Base-by-base conservation (phyloP, 2,888 invertebrate genomes). In the Scrobipalpa costella region DNA sequence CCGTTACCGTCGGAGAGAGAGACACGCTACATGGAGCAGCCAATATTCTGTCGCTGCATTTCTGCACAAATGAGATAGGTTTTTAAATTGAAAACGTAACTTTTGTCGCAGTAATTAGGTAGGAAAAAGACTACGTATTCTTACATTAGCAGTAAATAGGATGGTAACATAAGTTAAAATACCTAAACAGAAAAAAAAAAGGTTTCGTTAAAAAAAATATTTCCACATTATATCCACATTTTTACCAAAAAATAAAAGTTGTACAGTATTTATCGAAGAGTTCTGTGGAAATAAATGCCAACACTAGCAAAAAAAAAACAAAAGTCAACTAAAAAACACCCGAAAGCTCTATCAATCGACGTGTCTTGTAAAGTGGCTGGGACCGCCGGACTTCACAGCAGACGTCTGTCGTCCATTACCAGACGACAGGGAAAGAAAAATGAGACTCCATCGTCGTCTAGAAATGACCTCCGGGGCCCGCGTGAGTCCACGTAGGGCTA, bases 391-490 rank as follows among this genome's bases (percentile, higher is more conserved):
- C 27, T 64, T 64, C 57, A 64, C 67, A 66, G 70, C 69, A 70
- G 71, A 72, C 72, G 70, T 75, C 75, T 74, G 71, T 72, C 76
- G 75, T 78, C 74, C 75, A 75, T 79, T 79, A 77, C 76, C 73
- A 71, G 71, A 70, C 65, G 68, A 70, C 71, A 71, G 67, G 65
- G 73, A 76, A 79, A 78, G 72, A 80, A 78, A 81, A 81, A 81
- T 78, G 71, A 75, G 74, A 78, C 72, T 73, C 71, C 72, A 76
- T 79, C 75, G 77, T 75, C 76, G 76, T 74, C 75, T 77, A 71
- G 71, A 76, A 82, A 79, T 77, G 78, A 77, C 78, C 75, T 72
- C 69, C 62, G 61, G 59, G 63, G 66, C 61, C 67, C 68, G 68
- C 19, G 66, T 68, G 66, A 69, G 66, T 27, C 6, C 27, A 15